A percentile compares a stretch with the other conserved stretches of the same genome.
phyloP scores from a whole-genome alignment of 2,888 invertebrate species.

The Syrphus vitripennis region DNA sequence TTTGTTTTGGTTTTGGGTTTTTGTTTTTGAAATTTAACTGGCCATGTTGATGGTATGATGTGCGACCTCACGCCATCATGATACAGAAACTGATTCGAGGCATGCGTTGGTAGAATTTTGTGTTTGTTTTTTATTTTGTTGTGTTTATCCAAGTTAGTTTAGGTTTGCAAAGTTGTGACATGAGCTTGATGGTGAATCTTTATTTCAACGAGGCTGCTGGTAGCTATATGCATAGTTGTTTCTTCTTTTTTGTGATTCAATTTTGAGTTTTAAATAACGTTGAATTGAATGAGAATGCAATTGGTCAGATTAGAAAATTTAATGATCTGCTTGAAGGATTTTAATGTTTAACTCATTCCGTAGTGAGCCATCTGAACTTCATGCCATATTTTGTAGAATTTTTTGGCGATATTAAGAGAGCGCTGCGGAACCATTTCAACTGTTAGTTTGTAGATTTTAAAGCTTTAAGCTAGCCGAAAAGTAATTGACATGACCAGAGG shows the following conservation, averaged over 20 bases:
- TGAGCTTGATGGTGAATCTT: slow-evolving; percentile 6
- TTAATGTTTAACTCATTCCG: too few species aligned
- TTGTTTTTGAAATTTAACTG: neutral
- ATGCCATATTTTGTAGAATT: too few species aligned
- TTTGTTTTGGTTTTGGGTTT: neutral
- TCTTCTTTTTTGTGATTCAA: neutral
- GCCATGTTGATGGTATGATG: slow-evolving; percentile 50
- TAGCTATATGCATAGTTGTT: neutral
- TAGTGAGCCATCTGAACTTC: too few species aligned
- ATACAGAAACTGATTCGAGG: slow-evolving; percentile 34
- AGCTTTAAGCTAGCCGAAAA: too few species aligned
- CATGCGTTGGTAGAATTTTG: slow-evolving; percentile 57
- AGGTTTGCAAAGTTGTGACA: slow-evolving; percentile 34
- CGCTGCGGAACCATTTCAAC: too few species aligned
- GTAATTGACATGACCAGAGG: too few species aligned
- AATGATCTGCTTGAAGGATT: too few species aligned
- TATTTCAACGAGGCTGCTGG: neutral
- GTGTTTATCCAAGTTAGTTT: too few species aligned
- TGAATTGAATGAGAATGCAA: too few species aligned
- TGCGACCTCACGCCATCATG: slow-evolving; percentile 69
- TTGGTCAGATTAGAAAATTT: too few species aligned
- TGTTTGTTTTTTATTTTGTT: neutral
- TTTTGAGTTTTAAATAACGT: neutral
- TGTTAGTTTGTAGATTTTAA: too few species aligned
- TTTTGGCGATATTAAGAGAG: too few species aligned